Evolutionary conservation across 1,140 invertebrate genomes (phyloP), one percentile per base, ranked within the genome.

Genomic region (Chironomus tepperi): DNA sequence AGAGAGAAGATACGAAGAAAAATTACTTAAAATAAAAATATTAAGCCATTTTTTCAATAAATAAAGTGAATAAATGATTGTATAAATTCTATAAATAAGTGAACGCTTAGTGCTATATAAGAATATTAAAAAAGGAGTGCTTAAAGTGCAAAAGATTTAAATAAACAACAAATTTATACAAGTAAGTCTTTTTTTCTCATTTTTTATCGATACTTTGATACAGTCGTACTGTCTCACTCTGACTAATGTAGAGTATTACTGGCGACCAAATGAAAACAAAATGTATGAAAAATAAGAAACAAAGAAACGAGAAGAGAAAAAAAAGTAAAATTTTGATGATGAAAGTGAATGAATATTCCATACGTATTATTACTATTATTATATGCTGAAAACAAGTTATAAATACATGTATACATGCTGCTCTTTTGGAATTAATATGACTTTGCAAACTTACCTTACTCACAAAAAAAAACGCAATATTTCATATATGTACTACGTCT

Each of bases 321-420:
- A 57, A 57, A 57, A 57, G 47, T 57, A 57, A 57, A 57, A 57
- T 57, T 34, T 57, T 57, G 47, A 57, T 57, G 47, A 57, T 57
- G 47, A 57, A 57, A 57, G 47, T 57, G 47, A 57, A 57, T 57
- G 47, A 57, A 57, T 57, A 57, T 57, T 57, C 47, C 47, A 57
- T 57, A 57, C n/a, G 47, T 57, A 57, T 57, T 57, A 57, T 34
- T 34, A 34, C 24, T 34, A 34, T 34, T 34, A 34, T 34, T 34
- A 34, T 34, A 34, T 57, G 47, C 12, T 57, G n/a, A n/a, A 57
- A 57, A 57, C 47, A 57, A n/a, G 12, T 57, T 57, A 57, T 57
- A 57, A 12, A n/a, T 57, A 57, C 47, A 57, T n/a, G 12, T 57
- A 57, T n/a, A 57, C n/a, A 57, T 15, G 15, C 47, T 34, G 24